These are phyloP conservation scores for Megaceryle alcyon DNA, from an alignment of 2,797 vertebrate genomes.

Conservation along the genomic window DNA sequence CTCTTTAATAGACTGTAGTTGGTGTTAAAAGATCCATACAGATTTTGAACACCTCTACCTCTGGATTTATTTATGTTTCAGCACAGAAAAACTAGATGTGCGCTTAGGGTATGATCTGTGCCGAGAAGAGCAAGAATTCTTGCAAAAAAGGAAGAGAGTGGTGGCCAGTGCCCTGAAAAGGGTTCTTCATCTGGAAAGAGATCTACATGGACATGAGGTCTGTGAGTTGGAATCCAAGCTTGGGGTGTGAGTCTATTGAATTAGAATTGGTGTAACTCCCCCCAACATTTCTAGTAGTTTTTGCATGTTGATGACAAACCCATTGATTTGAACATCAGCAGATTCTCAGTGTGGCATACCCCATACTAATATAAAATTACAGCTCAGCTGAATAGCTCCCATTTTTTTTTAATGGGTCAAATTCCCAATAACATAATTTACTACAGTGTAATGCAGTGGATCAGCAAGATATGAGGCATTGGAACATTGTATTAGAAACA, in stretches of 20 bases:
- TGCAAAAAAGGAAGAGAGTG: slow-evolving; percentile 80
- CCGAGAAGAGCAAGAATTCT: slow-evolving; percentile 80
- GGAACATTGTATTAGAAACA: not conserved
- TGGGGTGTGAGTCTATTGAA: not conserved
- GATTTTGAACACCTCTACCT: not conserved
- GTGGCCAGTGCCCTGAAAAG: slow-evolving; percentile 79
- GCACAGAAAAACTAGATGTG: slow-evolving; percentile 75
- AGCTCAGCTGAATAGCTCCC: not conserved
- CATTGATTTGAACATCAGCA: not conserved
- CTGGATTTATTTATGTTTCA: slow-evolving; percentile 55
- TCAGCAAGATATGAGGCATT: not conserved
- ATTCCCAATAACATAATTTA: not conserved
- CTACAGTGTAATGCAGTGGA: not conserved
- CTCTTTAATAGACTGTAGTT: not conserved
- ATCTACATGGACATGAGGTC: slow-evolving; percentile 78
- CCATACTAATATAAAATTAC: not conserved
- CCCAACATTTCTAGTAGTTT: not conserved
- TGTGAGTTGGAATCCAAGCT: not conserved
- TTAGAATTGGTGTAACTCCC: not conserved
- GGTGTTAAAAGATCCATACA: not conserved
- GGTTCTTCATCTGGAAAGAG: slow-evolving; percentile 73
- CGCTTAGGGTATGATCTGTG: slow-evolving; percentile 83
- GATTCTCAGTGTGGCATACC: not conserved
- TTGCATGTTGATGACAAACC: not conserved
- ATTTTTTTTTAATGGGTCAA: not conserved